Base-by-base conservation (phyloP, 2,888 invertebrate species). In the Lasioglossum pauxillum region DNA sequence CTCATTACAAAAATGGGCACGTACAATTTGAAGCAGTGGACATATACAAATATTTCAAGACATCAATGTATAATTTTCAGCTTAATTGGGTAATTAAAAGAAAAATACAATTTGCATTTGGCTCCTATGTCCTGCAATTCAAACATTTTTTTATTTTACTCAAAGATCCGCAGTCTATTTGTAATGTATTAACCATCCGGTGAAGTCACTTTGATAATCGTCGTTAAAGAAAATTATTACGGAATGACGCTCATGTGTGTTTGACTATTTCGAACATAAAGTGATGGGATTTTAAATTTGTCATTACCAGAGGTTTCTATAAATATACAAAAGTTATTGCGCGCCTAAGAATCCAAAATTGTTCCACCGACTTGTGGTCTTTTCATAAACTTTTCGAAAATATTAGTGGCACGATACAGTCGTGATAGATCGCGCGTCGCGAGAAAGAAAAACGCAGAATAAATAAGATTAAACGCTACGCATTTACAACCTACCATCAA, bases 381-480 rank as follows among this genome's bases (percentile, higher is more conserved):
- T 16, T 64, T 64, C 35, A 12, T 16, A n/a, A 69, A 69, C 8
- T 57, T 44, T 41, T 35, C 60, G 12, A 16, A 82, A 75, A 60
- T 16, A 57, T 8, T 1, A 57, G 41, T 71, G 31, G 31, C 27
- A 72, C 72, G 69, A 76, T 73, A 81, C 38, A 44, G 14, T 72
- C 44, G n/a, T 31, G 74, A 85, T 71, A 85, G 77, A 80, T 85
- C 75, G 44, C 49, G 49, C 44, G 16, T 19, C 31, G 31, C 35
- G 57, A 71, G 46, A 53, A 14, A 41, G 57, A 23, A 5, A 60
- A 75, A 64, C 60, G 60, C 64, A 57, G 38, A 86, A 80, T 86
- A 86, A 86, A 86, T 86, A 78, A 80, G 69, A 85, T 82, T 79
- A 53, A 82, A 78, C 76, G 69, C 74, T 74, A 85, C 72, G 74